A percentile compares a stretch with the other conserved stretches of the same genome.
Conservation (phyloP, 2,888 invertebrate species). For the Trilocha varians region DNA sequence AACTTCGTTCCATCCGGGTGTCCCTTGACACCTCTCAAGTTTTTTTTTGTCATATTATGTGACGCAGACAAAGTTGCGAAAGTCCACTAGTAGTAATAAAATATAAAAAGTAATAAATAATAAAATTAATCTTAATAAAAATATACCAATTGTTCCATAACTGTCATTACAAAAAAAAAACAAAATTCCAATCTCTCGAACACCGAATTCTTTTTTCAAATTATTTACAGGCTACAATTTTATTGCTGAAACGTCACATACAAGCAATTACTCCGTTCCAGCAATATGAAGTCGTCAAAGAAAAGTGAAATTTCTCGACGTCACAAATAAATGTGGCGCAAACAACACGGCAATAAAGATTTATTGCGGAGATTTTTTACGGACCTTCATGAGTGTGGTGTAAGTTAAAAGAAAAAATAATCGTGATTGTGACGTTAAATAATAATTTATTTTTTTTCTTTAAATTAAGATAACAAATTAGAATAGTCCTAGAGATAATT, state of each 20-base stretch:
- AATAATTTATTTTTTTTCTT: no score
- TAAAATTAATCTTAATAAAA: no score
- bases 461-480: no score
- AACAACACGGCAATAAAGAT: conserved; percentile 67
- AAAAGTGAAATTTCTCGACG: conserved; percentile 51
- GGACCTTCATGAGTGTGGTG: conserved; percentile 14
- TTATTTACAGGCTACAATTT: conserved; percentile 20
- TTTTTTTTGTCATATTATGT: no score
- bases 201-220: background rate
- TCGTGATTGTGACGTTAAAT: conserved; percentile 8
- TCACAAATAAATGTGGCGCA: conserved; percentile 59
- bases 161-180: no score
- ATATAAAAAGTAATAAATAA: no score
- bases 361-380: conserved; percentile 63
- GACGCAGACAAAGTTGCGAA: no score
- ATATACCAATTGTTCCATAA: no score
- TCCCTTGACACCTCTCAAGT: no score
- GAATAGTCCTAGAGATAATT: no score
- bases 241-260: conserved; percentile 26
- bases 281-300: conserved; percentile 57
- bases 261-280: conserved; percentile 41
- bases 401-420: conserved; percentile 11
- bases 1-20: no score
- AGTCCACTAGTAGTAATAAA: no score
- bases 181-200: background rate